These are phyloP conservation scores for Heliothis subflexa DNA, from an alignment of 1,140 invertebrate genomes.

Conservation along the genomic window DNA sequence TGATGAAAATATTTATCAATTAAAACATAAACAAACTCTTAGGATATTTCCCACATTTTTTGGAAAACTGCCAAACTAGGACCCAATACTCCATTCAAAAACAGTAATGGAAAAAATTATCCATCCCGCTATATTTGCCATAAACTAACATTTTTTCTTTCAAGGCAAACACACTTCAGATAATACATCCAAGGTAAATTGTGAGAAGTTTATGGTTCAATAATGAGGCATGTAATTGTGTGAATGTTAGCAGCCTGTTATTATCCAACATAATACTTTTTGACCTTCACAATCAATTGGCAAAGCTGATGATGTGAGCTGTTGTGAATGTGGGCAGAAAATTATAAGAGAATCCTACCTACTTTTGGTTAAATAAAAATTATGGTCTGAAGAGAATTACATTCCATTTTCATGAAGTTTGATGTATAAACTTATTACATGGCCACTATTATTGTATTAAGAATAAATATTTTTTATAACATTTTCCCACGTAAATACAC, in stretches of 20 bases:
- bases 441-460: too few relatives aligned
- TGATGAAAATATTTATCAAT: not conserved
- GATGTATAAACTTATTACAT: too few relatives aligned
- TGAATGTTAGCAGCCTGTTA: constrained; percentile 22
- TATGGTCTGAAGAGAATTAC: too few relatives aligned
- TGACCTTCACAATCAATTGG: constrained; percentile 45
- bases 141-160: constrained; percentile 18
- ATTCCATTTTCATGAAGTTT: too few relatives aligned
- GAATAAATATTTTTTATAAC: too few relatives aligned
- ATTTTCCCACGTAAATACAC: too few relatives aligned
- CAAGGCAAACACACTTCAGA: constrained; percentile 36
- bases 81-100: not conserved
- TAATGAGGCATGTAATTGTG: constrained; percentile 40
- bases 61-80: not conserved
- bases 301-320: constrained; percentile 13
- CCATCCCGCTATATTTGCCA: not conserved
- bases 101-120: not conserved
- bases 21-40: not conserved
- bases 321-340: constrained; percentile 27
- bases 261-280: constrained; percentile 37
- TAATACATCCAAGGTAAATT: constrained; percentile 40
- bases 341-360: constrained; percentile 1
- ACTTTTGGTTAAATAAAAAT: not conserved
- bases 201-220: constrained; percentile 44
- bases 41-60: not conserved